Evolutionary conservation across 2,888 invertebrate genomes (phyloP), one percentile per base, ranked within the genome.

Genomic region (Torymus auratus): DNA sequence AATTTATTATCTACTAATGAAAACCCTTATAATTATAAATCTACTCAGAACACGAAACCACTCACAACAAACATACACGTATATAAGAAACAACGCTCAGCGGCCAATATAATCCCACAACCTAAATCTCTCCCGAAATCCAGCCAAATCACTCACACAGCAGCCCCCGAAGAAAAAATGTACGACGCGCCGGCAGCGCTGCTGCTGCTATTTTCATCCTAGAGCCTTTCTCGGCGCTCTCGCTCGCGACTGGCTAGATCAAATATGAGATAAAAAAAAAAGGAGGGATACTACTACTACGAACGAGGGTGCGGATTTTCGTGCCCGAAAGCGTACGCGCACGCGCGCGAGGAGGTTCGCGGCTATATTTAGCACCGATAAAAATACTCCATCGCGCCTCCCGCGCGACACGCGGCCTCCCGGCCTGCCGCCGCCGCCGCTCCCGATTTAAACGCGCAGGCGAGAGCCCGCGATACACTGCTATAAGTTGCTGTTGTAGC

Each of bases 341-440:
- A 53, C 12, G 13, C 23, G 52, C 20, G 61, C n/a, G 68, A 87
- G 85, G 86, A 88, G 88, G 87, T 89, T 88, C 87, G 83, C 86
- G 84, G 85, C 88, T 90, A 90, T 89, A 89, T 90, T 90, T 90
- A 90, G 88, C 86, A 10, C 81, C 87, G 90, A 90, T 90, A 90
- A 90, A 90, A 90, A 90, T 90, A 90, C 85, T 41, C 86, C 88
- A 87, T 89, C 87, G 88, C 86, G 88, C 88, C 90, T 90, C 90
- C 90, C 90, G 90, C 89, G 88, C 88, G 86, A 88, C 70, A 69
- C 74, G 28, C 88, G 88, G 88, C 88, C 90, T 89, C 90, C 90
- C 87, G 88, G 89, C 86, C 87, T 88, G 89, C 86, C 62, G 60
- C 88, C 62, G 60, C 88, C 88, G 88, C 85, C 87, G 87, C 85